phyloP scores from a whole-genome alignment of 2,113 vertebrate genomes.

The Fregata magnificens region DNA sequence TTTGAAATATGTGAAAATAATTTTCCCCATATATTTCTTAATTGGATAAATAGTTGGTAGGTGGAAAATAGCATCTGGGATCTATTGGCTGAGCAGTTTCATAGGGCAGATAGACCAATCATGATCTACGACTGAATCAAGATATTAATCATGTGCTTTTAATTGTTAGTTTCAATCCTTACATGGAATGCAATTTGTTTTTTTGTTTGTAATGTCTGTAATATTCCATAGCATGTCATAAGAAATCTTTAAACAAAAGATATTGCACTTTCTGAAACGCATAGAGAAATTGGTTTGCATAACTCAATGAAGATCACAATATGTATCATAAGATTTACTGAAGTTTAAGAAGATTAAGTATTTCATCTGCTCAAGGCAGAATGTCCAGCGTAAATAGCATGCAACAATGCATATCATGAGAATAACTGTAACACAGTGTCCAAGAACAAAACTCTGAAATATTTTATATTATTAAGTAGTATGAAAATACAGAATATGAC shows the following conservation, averaged over 20 bases:
- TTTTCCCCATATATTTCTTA: not conserved
- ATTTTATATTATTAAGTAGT: not conserved
- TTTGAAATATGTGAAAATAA: not conserved
- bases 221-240: not conserved
- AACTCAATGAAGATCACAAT: not conserved
- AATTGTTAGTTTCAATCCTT: slow-evolving; percentile 21
- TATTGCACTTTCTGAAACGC: not conserved
- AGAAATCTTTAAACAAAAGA: not conserved
- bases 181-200: not conserved
- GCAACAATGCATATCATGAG: slow-evolving; percentile 23
- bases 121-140: not conserved
- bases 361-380: not conserved
- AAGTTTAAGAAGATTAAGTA: not conserved
- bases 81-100: not conserved
- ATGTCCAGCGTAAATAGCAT: not conserved
- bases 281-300: not conserved
- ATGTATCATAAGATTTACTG: not conserved
- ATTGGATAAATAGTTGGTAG: not conserved
- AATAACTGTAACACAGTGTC: not conserved
- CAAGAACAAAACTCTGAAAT: not conserved
- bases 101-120: not conserved
- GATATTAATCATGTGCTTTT: slow-evolving; percentile 6
- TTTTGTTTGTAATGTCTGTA: not conserved
- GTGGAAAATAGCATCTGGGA: not conserved
- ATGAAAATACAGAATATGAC: slow-evolving; percentile 51